Percentiles rank a stretch among this genome's conserved stretches.
phyloP scores from a whole-genome alignment of 1,140 invertebrate species.

The Drosophila fuyamai region DNA sequence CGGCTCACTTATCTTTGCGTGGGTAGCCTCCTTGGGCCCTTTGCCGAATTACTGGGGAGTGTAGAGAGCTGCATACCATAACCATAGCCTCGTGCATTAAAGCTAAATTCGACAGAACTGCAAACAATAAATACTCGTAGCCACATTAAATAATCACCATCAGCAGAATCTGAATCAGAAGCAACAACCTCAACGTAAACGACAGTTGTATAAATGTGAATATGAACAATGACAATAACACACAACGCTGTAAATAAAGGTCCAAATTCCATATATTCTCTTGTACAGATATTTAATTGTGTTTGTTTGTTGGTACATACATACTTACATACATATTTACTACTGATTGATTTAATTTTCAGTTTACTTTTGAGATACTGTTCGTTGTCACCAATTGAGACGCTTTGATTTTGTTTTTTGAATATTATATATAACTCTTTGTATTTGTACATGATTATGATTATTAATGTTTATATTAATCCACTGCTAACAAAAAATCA shows the following conservation, averaged over 20 bases:
- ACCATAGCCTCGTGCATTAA: constrained; percentile 9
- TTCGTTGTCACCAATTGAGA: constrained; percentile 78
- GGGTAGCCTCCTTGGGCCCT: constrained; percentile 7
- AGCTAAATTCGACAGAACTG: constrained; percentile 14
- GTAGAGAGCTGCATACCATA: constrained; percentile 21
- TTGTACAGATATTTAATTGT: constrained; percentile 80
- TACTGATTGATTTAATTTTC: constrained; percentile 57
- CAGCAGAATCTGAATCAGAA: constrained; percentile 7
- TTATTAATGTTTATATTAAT: constrained; percentile 81
- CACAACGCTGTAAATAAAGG: constrained; percentile 74
- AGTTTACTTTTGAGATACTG: constrained; percentile 61
- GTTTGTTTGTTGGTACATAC: constrained; percentile 72
- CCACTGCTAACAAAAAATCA: constrained; percentile 74
- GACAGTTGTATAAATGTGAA: constrained; percentile 17
- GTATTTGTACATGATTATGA: constrained; percentile 77
- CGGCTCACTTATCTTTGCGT: constrained; percentile 45
- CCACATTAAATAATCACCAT: constrained; percentile 51
- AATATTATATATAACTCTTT: constrained; percentile 67
- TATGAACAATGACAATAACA: constrained; percentile 62
- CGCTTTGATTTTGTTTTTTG: constrained; percentile 71
- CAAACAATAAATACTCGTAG: constrained; percentile 29
- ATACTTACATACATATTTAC: constrained; percentile 61
- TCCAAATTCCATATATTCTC: constrained; percentile 72
- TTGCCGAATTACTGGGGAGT: constrained; percentile 23
- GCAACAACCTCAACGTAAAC: constrained; percentile 3